Base-by-base conservation (phyloP, 2,888 invertebrate genomes). In the Tromatobia lineatoria region DNA sequence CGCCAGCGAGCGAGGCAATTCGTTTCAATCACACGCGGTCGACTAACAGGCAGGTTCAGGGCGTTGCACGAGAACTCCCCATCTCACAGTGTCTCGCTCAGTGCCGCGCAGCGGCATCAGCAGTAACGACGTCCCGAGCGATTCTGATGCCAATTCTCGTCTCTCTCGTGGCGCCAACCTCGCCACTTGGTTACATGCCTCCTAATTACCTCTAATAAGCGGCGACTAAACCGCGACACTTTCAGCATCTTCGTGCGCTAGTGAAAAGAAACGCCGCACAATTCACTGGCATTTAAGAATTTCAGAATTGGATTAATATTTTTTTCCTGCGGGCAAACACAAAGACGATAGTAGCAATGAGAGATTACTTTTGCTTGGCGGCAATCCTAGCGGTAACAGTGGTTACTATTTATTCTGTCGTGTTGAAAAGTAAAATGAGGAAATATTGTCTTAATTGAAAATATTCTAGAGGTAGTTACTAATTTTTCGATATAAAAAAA, bases 151-250 rank as follows among this genome's bases (percentile, higher is more conserved):
- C 70, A 79, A 82, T 84, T 84, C 75, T 74, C 75, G 82, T 75
- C 57, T 78, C 76, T 74, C 83, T 42, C 61, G 20, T 71, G 82
- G 84, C 84, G 84, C 84, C 84, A 82, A 82, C 69, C 64, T 57
- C 81, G 42, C 61, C 64, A 80, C 80, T 61, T 89, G 87, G 81
- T 86, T 84, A 86, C 87, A 85, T 89, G 87, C 88, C 89, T 88
- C 88, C 88, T 91, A 91, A 91, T 91, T 90, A 91, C 83, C 84
- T 80, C 88, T 90, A 91, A 90, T 89, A 89, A 88, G 85, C 77
- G 74, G 61, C 80, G 64, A 20, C 61, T 75, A 20, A 52, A 45
- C 54, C 50, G 34, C 64, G 64, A 52, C 52, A 61, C n/a, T 47
- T 67, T 15, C n/a, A 66, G 54, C 75, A 25, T 78, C 78, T 78